phyloP scores from a whole-genome alignment of 2,113 vertebrate species.

The Romanogobio albipinnatus region DNA sequence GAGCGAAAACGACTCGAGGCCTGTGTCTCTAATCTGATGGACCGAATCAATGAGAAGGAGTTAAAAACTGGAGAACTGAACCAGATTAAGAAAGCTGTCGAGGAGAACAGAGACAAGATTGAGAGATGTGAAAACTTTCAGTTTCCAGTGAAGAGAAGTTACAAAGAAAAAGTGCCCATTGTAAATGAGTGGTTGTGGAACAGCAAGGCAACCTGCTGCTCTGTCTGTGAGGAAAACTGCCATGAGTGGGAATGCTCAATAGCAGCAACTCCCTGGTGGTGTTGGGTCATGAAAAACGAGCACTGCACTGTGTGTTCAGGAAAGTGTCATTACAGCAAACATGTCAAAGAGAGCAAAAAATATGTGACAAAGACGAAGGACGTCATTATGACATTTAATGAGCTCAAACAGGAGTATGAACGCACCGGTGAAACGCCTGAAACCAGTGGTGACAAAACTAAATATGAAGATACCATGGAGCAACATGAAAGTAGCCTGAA shows the following conservation, averaged over 20 bases:
- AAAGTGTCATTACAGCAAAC: conserved; percentile 24
- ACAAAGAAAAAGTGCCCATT: conserved; percentile 26
- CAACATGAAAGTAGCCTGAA: neutral
- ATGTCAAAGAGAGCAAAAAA: conserved; percentile 24
- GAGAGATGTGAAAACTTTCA: conserved; percentile 23
- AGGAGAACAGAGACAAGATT: conserved; percentile 19
- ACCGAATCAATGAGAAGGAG: neutral
- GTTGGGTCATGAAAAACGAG: neutral
- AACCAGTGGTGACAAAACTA: neutral
- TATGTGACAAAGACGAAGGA: neutral
- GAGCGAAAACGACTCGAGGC: conserved; percentile 19
- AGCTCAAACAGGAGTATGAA: conserved; percentile 1
- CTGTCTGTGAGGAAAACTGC: conserved; percentile 42
- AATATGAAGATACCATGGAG: neutral
- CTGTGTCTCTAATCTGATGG: conserved; percentile 8
- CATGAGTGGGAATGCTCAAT: conserved; percentile 3
- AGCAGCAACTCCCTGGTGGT: no score
- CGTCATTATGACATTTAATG: neutral
- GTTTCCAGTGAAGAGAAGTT: neutral
- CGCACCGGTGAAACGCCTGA: rapidly evolving
- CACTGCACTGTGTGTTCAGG: conserved; percentile 36
- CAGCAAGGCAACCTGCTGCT: conserved; percentile 21
- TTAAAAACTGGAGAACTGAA: neutral
- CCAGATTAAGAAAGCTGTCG: conserved; percentile 34
- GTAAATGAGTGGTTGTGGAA: neutral